Conservation (phyloP, 2,113 vertebrate genomes). For the Dunckerocampus dactyliophorus region DNA sequence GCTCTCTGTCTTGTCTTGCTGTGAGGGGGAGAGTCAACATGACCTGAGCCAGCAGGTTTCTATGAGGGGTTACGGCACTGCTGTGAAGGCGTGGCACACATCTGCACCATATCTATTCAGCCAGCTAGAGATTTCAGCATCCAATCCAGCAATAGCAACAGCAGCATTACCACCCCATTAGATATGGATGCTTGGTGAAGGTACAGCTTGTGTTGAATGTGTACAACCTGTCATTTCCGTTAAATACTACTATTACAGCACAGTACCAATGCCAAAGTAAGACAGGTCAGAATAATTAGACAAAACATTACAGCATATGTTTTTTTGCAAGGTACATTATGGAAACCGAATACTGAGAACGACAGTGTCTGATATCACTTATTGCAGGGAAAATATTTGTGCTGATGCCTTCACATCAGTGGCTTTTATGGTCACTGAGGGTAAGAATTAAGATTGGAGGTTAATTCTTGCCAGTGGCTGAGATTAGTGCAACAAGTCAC, state of each 20-base stretch:
- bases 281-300: neutral
- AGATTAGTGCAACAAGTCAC: neutral
- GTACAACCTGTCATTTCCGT: neutral
- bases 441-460: slow-evolving; percentile 11
- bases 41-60: slow-evolving; percentile 9
- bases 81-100: neutral
- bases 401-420: neutral
- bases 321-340: too few relatives aligned
- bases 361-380: too few relatives aligned
- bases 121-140: slow-evolving; percentile 13
- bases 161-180: too few relatives aligned
- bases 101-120: neutral
- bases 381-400: too few relatives aligned
- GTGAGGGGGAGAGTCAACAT: neutral
- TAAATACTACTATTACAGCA: slow-evolving; percentile 1
- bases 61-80: neutral
- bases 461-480: slow-evolving; percentile 11
- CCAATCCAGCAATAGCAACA: neutral
- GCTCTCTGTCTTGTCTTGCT: neutral
- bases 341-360: too few relatives aligned
- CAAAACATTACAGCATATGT: neutral
- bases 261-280: neutral
- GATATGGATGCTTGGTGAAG: too few relatives aligned
- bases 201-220: neutral
- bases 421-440: neutral